Base-by-base conservation (phyloP, 2,797 vertebrate species). In the Phoebastria nigripes region DNA sequence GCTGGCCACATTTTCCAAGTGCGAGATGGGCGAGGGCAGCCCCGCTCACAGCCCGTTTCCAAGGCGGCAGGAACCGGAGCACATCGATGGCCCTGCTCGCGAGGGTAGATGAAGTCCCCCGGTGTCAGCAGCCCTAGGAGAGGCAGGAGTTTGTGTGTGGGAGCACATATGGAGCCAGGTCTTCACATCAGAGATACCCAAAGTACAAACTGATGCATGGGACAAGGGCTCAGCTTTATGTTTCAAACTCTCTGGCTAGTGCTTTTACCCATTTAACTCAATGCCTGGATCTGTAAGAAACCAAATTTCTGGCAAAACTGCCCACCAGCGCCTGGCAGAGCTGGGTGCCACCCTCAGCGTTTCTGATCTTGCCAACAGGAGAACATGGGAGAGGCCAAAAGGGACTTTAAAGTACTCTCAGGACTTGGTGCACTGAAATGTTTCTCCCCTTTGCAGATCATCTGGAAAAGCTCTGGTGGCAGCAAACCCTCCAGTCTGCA, bases 41-140 rank as follows among this genome's bases (percentile, higher is more conserved):
- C 14, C 39, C 2, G 0, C 21, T 49, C 74, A 21, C 2, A 2
- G 44, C n/a, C 12, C 4, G 2, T 44, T 61, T 22, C 26, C 0
- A 0, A 35, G 19, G 58, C 7, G 6, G 28, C n/a, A 28, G 71
- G 83, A 70, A 7, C 41, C 4, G 4, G 46, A 55, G 55, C 8
- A 42, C 51, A 2, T 4, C 0, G 0, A 3, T 8, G 31, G 21
- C 46, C 10, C 33, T 31, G 25, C 17, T n/a, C 5, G 3, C 0
- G 1, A 15, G 39, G 15, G 11, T 1, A 18, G 39, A 3, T 29
- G 17, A 58, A 54, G 37, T 9, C 8, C 35, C 26, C 51, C 13
- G 2, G 31, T 5, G 25, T 16, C 65, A 78, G 65, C 59, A 73
- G 56, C 22, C 21, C 80, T 2, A 4, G 66, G 39, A 63, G 41